phyloP scores from a whole-genome alignment of 2,113 vertebrate species.

The Daubentonia madagascariensis region DNA sequence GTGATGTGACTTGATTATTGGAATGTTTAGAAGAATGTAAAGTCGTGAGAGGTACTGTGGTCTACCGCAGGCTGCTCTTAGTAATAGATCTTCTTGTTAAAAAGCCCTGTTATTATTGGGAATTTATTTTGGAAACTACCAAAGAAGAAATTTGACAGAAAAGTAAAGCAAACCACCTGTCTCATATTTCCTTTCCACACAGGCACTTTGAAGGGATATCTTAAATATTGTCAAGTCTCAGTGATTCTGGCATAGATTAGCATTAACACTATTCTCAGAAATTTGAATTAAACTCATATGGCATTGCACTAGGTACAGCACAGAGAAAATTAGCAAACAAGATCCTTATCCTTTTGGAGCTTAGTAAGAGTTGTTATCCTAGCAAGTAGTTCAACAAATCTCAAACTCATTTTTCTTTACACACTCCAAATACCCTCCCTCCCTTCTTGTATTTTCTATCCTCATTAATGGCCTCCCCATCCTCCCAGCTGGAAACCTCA shows the following conservation, averaged over 20 bases:
- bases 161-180: constrained; percentile 39
- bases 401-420: not conserved
- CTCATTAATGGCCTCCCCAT: not conserved
- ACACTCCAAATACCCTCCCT: not conserved
- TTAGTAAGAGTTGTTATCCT: not conserved
- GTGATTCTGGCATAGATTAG: not conserved
- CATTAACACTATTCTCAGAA: not conserved
- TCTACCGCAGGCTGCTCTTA: constrained; percentile 14
- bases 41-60: not conserved
- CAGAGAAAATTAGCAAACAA: constrained; percentile 27
- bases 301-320: not conserved
- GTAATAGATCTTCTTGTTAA: constrained; percentile 42
- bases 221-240: constrained; percentile 48
- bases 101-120: constrained; percentile 53
- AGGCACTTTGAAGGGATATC: constrained; percentile 34
- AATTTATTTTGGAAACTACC: constrained; percentile 63
- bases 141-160: constrained; percentile 59
- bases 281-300: not conserved
- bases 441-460: not conserved
- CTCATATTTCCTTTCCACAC: constrained; percentile 49
- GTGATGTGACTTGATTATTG: constrained; percentile 60
- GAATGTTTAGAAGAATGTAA: constrained; percentile 53
- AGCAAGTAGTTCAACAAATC: not conserved
- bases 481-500: constrained; percentile 19
- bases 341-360: not conserved